Evolutionary conservation across 2,888 invertebrate species (phyloP), one percentile per base, ranked within the genome.

Genomic region (Norana najaformis): DNA sequence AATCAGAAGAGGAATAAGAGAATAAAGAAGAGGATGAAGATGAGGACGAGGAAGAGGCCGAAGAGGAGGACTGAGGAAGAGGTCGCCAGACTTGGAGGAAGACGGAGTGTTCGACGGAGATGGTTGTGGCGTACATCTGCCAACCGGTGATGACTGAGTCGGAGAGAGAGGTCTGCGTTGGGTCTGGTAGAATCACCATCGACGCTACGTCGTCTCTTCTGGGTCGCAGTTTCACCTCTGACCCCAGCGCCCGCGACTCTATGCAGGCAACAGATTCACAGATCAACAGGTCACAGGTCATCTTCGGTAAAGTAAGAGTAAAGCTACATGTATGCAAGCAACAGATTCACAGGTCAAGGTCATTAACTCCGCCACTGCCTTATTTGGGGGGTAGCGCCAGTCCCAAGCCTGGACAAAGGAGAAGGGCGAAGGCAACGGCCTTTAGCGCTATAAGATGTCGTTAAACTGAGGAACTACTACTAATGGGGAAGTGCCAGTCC

Each of bases 91-190:
- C 89, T 82, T 91, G 91, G 23, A 91, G 89, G 88, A 36, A 88
- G 20, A 91, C 91, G 82, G 91, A 89, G 89, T 92, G 92, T 53
- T 91, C 90, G 18, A 90, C 82, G 69, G 91, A 91, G 89, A 91
- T 90, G 88, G 92, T 90, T 88, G 92, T 92, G 90, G 90, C 91
- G 88, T 90, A 92, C 37, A 90, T 90, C 88, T 92, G 91, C 92
- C 92, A 92, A 1, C 20, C 85, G 85, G 37, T 37, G 85, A 85
- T 6, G 36, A 36, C 36, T 6, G 85, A 34, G 85, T 85, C 85
- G 36, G 85, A n/a, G 6, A 85, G 85, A 85, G 37, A 35, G 36
- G 85, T 85, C 85, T 85, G 85, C 20, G 85, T 36, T 35, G 85
- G 85, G 16, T 85, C 85, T 85, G 85, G 85, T 35, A 85, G 35